Base-by-base conservation (phyloP, 2,797 vertebrate genomes). In the Chrosomus eos region DNA sequence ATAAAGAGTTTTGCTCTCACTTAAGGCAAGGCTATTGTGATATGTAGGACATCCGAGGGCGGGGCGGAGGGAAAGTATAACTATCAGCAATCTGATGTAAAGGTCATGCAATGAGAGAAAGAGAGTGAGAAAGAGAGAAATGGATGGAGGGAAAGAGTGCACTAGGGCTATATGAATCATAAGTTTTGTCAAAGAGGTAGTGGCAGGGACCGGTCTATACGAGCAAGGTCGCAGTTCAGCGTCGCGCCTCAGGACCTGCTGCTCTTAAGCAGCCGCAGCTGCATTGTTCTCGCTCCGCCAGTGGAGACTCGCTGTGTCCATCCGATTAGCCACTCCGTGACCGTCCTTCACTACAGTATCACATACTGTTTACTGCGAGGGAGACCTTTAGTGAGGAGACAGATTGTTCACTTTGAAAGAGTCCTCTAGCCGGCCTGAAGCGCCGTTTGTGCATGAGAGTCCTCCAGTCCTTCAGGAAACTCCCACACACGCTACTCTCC, bases 11-110 rank as follows among this genome's bases (percentile, higher is more conserved):
- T 85, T 85, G 73, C 73, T 85, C 83, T 86, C 82, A 90, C 90
- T 90, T 89, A 90, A 89, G 85, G 88, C 88, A 88, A 89, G 78
- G 85, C 87, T 88, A 88, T 89, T 88, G 88, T 86, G 84, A 87
- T 88, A 90, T 89, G 86, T 89, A 90, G 90, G 88, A 88, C 90
- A 89, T 87, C 43, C 74, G 72, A 86, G 87, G n/a, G n/a, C n/a
- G n/a, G 80, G 76, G 87, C 72, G 77, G 33, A 82, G 81, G 79
- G 64, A 40, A 86, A 87, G 67, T 76, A 83, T 86, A 86, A 85
- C 88, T 84, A 89, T 86, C 85, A 89, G 89, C 86, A 83, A 86
- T 88, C 86, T 89, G 85, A 82, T 81, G 88, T 88, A 84, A 88
- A 89, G 90, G 90, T 89, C 90, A 82, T 84, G 83, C 74, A 88